Conservation (phyloP, 2,113 vertebrate genomes). For the Oncorhynchus clarkii region DNA sequence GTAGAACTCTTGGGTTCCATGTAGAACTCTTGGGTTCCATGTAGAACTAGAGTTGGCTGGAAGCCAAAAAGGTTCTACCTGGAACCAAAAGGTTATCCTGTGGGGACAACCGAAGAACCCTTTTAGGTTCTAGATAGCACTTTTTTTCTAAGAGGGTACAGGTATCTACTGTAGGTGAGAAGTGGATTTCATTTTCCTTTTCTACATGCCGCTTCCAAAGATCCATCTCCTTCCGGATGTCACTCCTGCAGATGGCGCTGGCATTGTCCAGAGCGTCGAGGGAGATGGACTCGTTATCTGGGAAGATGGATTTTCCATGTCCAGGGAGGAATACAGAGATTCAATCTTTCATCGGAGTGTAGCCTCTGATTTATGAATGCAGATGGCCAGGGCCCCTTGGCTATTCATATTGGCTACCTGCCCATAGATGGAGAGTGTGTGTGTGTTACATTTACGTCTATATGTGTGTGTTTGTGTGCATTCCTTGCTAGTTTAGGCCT, state of each 20-base stretch:
- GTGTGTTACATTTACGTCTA: not conserved
- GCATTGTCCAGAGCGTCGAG: conserved; percentile 35
- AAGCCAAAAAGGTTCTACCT: too few relatives aligned
- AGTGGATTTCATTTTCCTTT: not conserved
- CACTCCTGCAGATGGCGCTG: conserved; percentile 3
- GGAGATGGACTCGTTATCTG: too few relatives aligned
- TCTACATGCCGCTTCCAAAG: not conserved
- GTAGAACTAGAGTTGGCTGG: too few relatives aligned
- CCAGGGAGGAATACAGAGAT: conserved; percentile 43
- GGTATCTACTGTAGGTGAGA: not conserved
- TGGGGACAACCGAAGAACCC: too few relatives aligned
- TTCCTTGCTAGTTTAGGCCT: too few relatives aligned
- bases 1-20: too few relatives aligned
- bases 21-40: too few relatives aligned
- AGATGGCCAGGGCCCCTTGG: conserved; percentile 18
- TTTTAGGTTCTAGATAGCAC: too few relatives aligned
- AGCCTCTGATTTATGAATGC: conserved; percentile 55
- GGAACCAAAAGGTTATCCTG: too few relatives aligned
- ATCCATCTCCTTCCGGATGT: not conserved
- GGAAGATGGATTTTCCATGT: too few relatives aligned
- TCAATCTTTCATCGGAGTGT: conserved; percentile 49
- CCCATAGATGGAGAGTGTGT: not conserved
- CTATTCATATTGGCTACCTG: not conserved
- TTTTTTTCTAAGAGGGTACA: too few relatives aligned
- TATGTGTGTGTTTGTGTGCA: not conserved